Base-by-base conservation (phyloP, 2,888 invertebrate genomes). In the Doris montereyensis region DNA sequence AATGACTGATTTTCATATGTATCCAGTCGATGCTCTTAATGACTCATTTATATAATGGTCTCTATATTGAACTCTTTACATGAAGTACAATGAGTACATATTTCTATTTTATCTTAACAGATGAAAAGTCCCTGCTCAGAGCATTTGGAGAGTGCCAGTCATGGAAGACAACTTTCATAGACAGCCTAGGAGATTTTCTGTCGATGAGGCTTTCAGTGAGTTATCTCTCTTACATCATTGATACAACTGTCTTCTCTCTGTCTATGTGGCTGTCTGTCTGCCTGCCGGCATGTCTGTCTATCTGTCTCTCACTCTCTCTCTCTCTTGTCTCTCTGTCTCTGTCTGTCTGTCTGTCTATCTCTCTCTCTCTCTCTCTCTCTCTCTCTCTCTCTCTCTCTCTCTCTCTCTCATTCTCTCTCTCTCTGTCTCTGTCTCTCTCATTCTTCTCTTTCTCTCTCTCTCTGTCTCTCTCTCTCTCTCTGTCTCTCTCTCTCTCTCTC, bases 111-210 rank as follows among this genome's bases (percentile, higher is more conserved):
- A n/a, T n/a, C n/a, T n/a, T n/a, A n/a, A n/a, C n/a, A n/a, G n/a
- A n/a, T n/a, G 80, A 24, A 35, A 34, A 81, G 79, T 24, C 81
- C 81, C 1, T 34, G 72, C 13, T 79, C 74, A 17, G 65, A 75
- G 21, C 72, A 79, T 24, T 57, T 72, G n/a, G 77, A 78, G 8
- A 67, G 79, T 32, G 76, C 32, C 13, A 58, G 67, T 24, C 41
- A 41, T 35, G 24, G 58, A 28, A 2, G 67, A 68, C 32, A 52
- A 58, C 28, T 41, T 57, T 13, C 35, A 26, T 10, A 1, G 32
- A 21, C n/a, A 30, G 21, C 1, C n/a, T 41, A n/a, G 77, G 72
- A 34, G 77, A 62, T 78, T 78, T 58, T 76, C 57, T 26, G 26
- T n/a, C 21, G 58, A 60, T 72, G 62, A 77, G 41, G 13, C 58